Conservation (phyloP, 1,140 invertebrate genomes). For the Sminthurinus signatus region DNA sequence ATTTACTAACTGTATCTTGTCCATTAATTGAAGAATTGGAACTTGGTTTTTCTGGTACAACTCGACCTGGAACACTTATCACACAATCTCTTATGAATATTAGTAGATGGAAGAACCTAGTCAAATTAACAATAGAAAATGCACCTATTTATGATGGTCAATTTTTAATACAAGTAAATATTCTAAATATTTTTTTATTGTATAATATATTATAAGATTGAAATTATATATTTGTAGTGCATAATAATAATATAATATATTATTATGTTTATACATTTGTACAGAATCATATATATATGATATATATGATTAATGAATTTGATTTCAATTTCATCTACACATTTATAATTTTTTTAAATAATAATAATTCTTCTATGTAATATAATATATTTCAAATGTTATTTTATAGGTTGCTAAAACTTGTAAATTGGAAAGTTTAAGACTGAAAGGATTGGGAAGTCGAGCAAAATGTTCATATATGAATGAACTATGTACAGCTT, state of each 20-base stretch:
- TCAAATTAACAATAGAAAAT: constrained; percentile 11
- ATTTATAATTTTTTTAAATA: neutral
- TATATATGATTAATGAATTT: too few relatives aligned
- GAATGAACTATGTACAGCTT: constrained; percentile 9
- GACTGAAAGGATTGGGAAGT: constrained; percentile 8
- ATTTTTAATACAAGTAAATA: constrained; percentile 22
- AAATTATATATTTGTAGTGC: too few relatives aligned
- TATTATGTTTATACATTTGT: too few relatives aligned
- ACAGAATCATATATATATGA: too few relatives aligned
- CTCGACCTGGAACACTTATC: constrained; percentile 5
- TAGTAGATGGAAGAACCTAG: constrained; percentile 9
- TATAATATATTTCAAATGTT: neutral
- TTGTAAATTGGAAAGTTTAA: neutral
- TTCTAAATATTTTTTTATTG: too few relatives aligned
- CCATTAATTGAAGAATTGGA: constrained; percentile 18
- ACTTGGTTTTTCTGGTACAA: constrained; percentile 13
- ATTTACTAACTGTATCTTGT: constrained; percentile 13
- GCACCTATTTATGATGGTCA: constrained; percentile 20
- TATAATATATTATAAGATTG: too few relatives aligned
- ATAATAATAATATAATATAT: too few relatives aligned
- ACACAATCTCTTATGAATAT: constrained; percentile 9
- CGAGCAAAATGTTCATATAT: constrained; percentile 15
- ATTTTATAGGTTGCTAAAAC: neutral
- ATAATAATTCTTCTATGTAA: neutral
- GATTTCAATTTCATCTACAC: too few relatives aligned